Percentiles rank a stretch among this genome's conserved stretches.
phyloP scores from a whole-genome alignment of 2,888 invertebrate genomes.

The Melitaea athalia region DNA sequence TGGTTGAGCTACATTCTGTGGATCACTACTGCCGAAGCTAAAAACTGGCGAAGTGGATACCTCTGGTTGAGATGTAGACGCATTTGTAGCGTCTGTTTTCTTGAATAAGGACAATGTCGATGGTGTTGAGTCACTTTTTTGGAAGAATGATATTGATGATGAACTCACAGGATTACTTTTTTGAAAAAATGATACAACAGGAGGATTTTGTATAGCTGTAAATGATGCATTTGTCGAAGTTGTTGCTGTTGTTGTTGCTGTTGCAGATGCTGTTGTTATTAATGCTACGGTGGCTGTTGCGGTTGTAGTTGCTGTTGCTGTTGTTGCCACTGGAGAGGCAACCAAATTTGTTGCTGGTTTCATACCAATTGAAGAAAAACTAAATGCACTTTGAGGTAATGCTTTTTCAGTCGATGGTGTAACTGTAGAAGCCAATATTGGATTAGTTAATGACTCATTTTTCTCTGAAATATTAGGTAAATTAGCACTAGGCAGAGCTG shows the following conservation, averaged over 20 bases:
- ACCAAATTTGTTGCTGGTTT: slow-evolving; percentile 44
- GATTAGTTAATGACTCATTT: slow-evolving; percentile 31
- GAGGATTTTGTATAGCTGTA: slow-evolving; percentile 26
- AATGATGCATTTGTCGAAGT: slow-evolving; percentile 40
- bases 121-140: slow-evolving; percentile 43
- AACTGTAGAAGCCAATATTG: slow-evolving; percentile 8
- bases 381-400: slow-evolving; percentile 44
- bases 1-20: slow-evolving; percentile 39
- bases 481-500: neutral
- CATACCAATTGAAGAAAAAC: slow-evolving; percentile 41
- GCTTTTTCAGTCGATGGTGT: slow-evolving; percentile 38
- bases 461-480: neutral
- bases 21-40: slow-evolving; percentile 52
- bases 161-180: slow-evolving; percentile 34
- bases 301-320: too few relatives aligned
- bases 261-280: too few relatives aligned
- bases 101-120: slow-evolving; percentile 46
- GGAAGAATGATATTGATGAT: slow-evolving; percentile 46
- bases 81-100: slow-evolving; percentile 41
- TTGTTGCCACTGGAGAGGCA: slow-evolving; percentile 37
- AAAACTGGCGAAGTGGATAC: slow-evolving; percentile 51
- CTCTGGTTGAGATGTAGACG: slow-evolving; percentile 24
- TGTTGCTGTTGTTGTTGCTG: slow-evolving; percentile 35
- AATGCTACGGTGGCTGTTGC: too few relatives aligned
- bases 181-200: slow-evolving; percentile 41